Conservation (phyloP, 2,888 invertebrate genomes). For the Willowsia nigromaculata region DNA sequence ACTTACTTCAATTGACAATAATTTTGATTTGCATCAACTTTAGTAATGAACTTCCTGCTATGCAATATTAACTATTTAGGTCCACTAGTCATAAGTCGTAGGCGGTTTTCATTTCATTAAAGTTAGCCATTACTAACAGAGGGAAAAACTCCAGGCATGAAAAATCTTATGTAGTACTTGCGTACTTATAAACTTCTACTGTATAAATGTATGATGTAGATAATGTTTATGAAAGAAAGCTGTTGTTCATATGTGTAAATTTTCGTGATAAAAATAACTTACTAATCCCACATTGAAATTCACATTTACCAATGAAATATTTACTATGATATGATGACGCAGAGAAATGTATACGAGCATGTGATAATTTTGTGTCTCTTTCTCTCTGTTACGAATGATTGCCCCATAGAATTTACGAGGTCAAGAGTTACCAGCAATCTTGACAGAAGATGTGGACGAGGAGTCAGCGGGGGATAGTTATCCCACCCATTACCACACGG, state of each 20-base stretch:
- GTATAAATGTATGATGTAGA: neutral
- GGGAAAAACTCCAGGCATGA: neutral
- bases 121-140: too few relatives aligned
- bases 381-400: neutral
- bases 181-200: too few relatives aligned
- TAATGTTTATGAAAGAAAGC: slow-evolving; percentile 25
- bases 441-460: slow-evolving; percentile 82
- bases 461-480: slow-evolving; percentile 74
- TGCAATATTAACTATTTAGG: too few relatives aligned
- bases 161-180: neutral
- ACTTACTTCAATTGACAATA: too few relatives aligned
- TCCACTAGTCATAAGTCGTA: too few relatives aligned
- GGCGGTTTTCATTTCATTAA: too few relatives aligned
- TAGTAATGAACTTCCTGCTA: too few relatives aligned
- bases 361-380: slow-evolving; percentile 30
- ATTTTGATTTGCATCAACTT: too few relatives aligned
- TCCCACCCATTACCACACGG: slow-evolving; percentile 76
- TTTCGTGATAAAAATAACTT: slow-evolving; percentile 15
- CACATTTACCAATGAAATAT: neutral
- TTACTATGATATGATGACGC: neutral
- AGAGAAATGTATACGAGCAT: neutral
- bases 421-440: slow-evolving; percentile 84
- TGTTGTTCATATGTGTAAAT: neutral
- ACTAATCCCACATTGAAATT: neutral
- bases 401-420: slow-evolving; percentile 83